Percentiles rank a stretch among this genome's conserved stretches.
Conservation (phyloP, 2,797 vertebrate species). For the Falco columbarius region DNA sequence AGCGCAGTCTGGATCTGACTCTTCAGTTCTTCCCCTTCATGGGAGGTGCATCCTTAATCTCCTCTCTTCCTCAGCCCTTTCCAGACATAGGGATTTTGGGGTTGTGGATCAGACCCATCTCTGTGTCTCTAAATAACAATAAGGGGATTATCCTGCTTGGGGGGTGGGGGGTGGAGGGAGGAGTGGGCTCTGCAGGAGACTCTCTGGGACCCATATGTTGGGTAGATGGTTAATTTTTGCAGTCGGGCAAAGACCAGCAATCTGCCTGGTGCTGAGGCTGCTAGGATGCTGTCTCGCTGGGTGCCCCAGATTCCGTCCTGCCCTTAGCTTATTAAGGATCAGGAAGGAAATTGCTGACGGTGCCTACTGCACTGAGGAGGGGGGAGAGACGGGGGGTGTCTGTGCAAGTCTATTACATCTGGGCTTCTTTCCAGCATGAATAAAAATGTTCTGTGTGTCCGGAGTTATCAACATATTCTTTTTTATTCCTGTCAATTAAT, state of each 20-base stretch:
- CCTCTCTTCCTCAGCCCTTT: background rate
- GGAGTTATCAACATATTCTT: conserved; percentile 38
- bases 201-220: conserved; percentile 56
- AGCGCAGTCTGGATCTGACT: background rate
- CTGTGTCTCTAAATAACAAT: conserved; percentile 55
- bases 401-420: conserved; percentile 47
- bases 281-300: background rate
- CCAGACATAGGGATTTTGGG: background rate
- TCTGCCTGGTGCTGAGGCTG: background rate
- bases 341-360: conserved; percentile 18
- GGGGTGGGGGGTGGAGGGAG: background rate
- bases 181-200: conserved; percentile 44
- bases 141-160: conserved; percentile 45
- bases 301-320: background rate
- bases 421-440: conserved; percentile 61
- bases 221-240: conserved; percentile 50
- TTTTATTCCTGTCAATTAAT: conserved; percentile 66
- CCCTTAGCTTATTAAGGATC: conserved; percentile 16
- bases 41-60: conserved; percentile 40
- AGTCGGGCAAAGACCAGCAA: background rate
- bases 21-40: background rate
- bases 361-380: background rate
- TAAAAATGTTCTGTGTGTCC: conserved; percentile 38
- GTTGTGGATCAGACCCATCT: conserved; percentile 19
- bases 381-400: background rate